Conservation (phyloP, 1,140 invertebrate genomes). For the Microplitis mediator region DNA sequence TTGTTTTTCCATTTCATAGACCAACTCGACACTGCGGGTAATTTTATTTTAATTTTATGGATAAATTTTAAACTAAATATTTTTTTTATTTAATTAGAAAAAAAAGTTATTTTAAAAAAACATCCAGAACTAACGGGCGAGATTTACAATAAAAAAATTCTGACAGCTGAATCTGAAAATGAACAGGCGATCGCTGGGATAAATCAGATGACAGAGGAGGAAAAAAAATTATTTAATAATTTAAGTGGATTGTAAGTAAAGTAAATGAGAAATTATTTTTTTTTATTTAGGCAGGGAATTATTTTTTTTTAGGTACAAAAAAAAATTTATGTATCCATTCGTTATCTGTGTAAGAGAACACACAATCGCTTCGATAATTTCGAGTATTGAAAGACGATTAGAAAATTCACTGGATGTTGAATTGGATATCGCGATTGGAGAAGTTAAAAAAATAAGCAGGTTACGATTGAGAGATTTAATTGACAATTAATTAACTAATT, state of each 20-base stretch:
- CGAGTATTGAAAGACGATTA: constrained; percentile 64
- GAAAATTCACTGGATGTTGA: constrained; percentile 65
- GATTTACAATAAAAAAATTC: constrained; percentile 60
- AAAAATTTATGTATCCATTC: constrained; percentile 74
- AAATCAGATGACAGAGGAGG: constrained; percentile 60
- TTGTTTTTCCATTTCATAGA: constrained; percentile 67
- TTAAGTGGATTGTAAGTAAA: constrained; percentile 63
- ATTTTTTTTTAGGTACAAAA: constrained; percentile 65
- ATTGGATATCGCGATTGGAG: constrained; percentile 66
- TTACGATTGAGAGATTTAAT: constrained; percentile 67
- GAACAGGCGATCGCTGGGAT: constrained; percentile 69
- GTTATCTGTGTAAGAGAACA: constrained; percentile 74
- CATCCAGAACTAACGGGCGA: constrained; percentile 73
- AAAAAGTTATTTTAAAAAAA: constrained; percentile 63
- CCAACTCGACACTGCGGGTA: constrained; percentile 62
- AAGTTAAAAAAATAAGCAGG: constrained; percentile 74
- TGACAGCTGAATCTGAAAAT: constrained; percentile 66
- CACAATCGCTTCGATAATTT: constrained; percentile 67
- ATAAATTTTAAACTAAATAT: constrained; percentile 14
- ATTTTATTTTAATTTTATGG: constrained; percentile 25
- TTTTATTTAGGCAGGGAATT: not conserved
- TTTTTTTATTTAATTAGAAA: constrained; percentile 54
- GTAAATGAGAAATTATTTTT: constrained; percentile 8
- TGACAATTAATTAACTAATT: not conserved
- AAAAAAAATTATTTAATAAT: constrained; percentile 61